Evolutionary conservation across 2,113 vertebrate genomes (phyloP).

Genomic region (Urocynchramus pylzowi): DNA sequence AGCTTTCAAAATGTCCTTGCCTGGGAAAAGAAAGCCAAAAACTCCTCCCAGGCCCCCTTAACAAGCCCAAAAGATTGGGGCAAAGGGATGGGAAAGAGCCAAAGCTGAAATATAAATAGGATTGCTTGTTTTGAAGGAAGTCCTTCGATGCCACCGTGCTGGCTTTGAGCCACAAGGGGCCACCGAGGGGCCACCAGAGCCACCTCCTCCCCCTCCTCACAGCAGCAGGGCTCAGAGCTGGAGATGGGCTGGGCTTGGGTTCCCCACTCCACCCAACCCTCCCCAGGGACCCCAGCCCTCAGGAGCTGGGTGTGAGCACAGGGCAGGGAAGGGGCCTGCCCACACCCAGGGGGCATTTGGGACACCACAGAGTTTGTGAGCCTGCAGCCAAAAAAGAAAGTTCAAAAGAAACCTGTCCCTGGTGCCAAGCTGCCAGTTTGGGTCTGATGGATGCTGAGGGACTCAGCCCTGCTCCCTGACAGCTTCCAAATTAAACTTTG

Average conservation of each 20-base stretch:
- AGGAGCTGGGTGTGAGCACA: accelerated
- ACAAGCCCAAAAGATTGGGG: not conserved
- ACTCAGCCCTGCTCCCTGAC: not conserved
- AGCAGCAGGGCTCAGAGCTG: accelerated
- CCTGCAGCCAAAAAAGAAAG: not conserved
- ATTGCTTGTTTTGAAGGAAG: not conserved
- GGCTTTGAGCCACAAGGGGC: not conserved
- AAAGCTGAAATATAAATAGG: not conserved
- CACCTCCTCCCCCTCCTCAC: accelerated
- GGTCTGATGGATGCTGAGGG: not conserved
- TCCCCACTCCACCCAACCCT: accelerated
- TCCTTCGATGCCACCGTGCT: not conserved
- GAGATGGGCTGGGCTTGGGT: accelerated
- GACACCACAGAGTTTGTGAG: accelerated
- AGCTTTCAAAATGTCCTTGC: not conserved
- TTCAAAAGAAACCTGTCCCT: not conserved
- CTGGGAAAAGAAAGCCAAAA: not conserved
- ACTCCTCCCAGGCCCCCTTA: not conserved
- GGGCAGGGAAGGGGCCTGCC: not conserved
- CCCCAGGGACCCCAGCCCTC: not conserved
- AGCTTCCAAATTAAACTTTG: conserved; percentile 32
- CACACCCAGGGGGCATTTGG: accelerated
- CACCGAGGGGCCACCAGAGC: not conserved
- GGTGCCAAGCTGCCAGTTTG: not conserved
- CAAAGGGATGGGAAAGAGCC: not conserved